Base-by-base conservation (phyloP, 2,113 vertebrate genomes). In the Perca flavescens region DNA sequence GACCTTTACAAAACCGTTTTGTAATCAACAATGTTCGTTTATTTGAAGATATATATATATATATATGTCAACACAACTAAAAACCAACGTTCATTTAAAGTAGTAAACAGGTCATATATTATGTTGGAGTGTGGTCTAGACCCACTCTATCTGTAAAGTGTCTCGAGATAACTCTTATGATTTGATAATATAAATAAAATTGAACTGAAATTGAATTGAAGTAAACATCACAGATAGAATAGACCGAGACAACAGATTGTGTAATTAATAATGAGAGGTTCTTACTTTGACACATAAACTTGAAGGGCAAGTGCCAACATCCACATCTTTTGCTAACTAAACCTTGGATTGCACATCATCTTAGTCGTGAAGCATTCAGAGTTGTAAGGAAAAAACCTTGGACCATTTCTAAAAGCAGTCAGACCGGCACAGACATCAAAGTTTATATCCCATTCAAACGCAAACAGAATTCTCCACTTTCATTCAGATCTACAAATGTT, bases 331-430 rank as follows among this genome's bases (percentile, higher is more conserved):
- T 10, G 17, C 8, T 66, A 22, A 64, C 12, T 64, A 92, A 93
- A 91, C 93, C 93, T 94, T 82, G 95, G 91, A 95, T 94, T 96
- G 94, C 92, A 94, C 90, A 88, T 90, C 91, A 91, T 66, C 73
- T 47, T 68, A 17, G n/a, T 60, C 25, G 60, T 19, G 22, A 22
- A 50, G 69, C 22, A 58, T 4, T 50, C 21, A 22, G 11, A 76
- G 31, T 22, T 50, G n/a, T 54, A n/a, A 19, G 12, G 66, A 61
- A 67, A 46, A 50, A 43, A 43, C 15, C 19, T 17, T 10, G 10
- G 16, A 63, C n/a, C 8, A 46, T 54, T 16, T 47, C 2, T n/a
- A 34, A 57, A 62, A 78, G 53, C 17, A 21, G 11, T 19, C 50
- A 53, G 6, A 46, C 34, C 16, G 19, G 25, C 31, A 61, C 36